These are phyloP conservation scores for Sterna hirundo DNA, from an alignment of 2,113 vertebrate species.

Conservation along the genomic window DNA sequence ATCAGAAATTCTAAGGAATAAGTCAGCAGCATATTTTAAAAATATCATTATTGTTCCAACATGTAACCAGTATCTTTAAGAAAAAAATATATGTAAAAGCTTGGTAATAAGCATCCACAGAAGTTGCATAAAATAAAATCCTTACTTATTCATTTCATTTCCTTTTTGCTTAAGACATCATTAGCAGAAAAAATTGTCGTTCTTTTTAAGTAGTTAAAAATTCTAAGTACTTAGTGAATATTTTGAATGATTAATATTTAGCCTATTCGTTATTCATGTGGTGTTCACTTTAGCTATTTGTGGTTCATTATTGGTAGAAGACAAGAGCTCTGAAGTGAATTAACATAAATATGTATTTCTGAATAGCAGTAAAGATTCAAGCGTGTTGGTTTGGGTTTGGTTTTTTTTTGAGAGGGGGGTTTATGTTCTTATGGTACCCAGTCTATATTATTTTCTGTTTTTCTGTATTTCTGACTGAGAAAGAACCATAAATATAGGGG, in stretches of 20 bases:
- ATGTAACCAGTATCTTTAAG: neutral
- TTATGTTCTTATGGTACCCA: neutral
- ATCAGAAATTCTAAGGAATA: neutral
- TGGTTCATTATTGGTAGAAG: neutral
- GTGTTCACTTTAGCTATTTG: conserved; percentile 21
- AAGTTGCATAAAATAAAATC: neutral
- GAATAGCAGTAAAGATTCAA: neutral
- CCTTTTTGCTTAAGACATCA: neutral
- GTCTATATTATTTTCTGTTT: neutral
- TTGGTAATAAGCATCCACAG: neutral
- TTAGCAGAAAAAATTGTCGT: neutral
- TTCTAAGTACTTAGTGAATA: conserved; percentile 15
- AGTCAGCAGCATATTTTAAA: neutral
- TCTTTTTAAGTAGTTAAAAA: conserved; percentile 32
- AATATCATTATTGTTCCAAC: neutral
- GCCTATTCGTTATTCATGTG: conserved; percentile 17
- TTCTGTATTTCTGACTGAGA: conserved; percentile 8
- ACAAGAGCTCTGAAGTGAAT: neutral
- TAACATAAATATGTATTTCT: conserved; percentile 20
- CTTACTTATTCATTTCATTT: neutral
- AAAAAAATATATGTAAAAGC: neutral
- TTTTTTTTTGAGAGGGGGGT: neutral
- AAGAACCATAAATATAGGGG: conserved; percentile 28
- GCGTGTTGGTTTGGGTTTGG: neutral
- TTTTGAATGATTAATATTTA: conserved; percentile 49